phyloP scores from a whole-genome alignment of 2,888 invertebrate genomes.

The Drosophila austrosaltans region DNA sequence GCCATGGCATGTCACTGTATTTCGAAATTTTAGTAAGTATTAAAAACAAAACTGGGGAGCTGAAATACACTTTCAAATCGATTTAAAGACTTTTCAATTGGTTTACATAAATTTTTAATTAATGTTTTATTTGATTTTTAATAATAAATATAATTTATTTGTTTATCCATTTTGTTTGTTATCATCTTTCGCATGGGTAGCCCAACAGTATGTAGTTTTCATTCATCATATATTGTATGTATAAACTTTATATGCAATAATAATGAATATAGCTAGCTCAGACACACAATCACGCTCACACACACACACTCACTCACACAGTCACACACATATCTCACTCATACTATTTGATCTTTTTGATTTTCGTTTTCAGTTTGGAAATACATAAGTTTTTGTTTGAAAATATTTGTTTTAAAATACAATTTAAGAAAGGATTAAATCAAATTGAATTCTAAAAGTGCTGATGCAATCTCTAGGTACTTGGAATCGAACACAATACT shows the following conservation, averaged over 20 bases:
- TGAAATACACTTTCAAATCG: neutral
- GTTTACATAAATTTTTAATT: slow-evolving; percentile 70
- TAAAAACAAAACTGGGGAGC: too few relatives aligned
- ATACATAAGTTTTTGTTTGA: slow-evolving; percentile 4
- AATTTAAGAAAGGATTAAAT: slow-evolving; percentile 11
- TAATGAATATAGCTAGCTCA: slow-evolving; percentile 28
- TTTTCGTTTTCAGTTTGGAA: slow-evolving; percentile 18
- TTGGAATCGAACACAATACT: neutral
- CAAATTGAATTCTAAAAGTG: slow-evolving; percentile 13
- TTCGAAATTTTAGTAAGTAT: too few relatives aligned
- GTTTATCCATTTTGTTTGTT: slow-evolving; percentile 48
- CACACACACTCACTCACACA: slow-evolving; percentile 13
- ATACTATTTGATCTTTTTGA: neutral
- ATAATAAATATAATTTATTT: slow-evolving; percentile 73
- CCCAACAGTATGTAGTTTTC: slow-evolving; percentile 36
- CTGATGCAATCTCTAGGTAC: slow-evolving; percentile 7
- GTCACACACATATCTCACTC: neutral
- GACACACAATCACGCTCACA: neutral
- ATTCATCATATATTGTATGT: slow-evolving; percentile 29
- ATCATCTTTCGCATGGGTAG: slow-evolving; percentile 29
- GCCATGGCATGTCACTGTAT: too few relatives aligned
- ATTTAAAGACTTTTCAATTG: slow-evolving; percentile 34
- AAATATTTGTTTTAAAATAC: neutral
- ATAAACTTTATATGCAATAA: slow-evolving; percentile 30
- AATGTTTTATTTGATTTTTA: slow-evolving; percentile 74